Conservation (phyloP, 1,140 invertebrate genomes). For the Calosoma granatense region DNA sequence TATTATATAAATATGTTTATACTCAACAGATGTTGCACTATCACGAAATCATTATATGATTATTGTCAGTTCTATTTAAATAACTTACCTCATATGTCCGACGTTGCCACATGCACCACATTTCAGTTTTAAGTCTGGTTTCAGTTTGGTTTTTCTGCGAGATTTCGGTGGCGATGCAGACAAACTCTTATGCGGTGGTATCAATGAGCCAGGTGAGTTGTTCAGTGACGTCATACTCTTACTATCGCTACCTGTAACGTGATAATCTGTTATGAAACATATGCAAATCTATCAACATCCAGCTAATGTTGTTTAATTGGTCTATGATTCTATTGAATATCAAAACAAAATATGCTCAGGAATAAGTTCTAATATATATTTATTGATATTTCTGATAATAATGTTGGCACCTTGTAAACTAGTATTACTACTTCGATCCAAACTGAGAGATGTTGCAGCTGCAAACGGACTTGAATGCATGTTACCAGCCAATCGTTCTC, state of each 20-base stretch:
- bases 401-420: not conserved
- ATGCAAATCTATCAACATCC: constrained; percentile 28
- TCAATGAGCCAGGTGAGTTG: constrained; percentile 29
- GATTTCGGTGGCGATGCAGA: constrained; percentile 34
- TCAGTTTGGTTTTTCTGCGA: constrained; percentile 72
- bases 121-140: constrained; percentile 83
- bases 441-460: constrained; percentile 21
- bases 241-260: constrained; percentile 26
- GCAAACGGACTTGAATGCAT: not conserved
- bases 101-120: constrained; percentile 95
- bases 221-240: constrained; percentile 25
- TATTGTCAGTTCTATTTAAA: not conserved
- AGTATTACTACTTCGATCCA: constrained; percentile 17
- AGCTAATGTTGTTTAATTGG: no score
- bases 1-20: constrained; percentile 3
- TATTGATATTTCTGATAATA: no score
- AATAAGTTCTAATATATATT: no score
- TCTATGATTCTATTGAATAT: no score
- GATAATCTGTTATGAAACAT: constrained; percentile 1
- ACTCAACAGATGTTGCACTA: not conserved
- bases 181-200: constrained; percentile 24
- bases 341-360: no score
- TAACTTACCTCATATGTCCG: constrained; percentile 49
- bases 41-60: not conserved
- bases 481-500: constrained; percentile 50